phyloP scores from a whole-genome alignment of 2,888 invertebrate species.

The Gastracanthus pulcherrimus region DNA sequence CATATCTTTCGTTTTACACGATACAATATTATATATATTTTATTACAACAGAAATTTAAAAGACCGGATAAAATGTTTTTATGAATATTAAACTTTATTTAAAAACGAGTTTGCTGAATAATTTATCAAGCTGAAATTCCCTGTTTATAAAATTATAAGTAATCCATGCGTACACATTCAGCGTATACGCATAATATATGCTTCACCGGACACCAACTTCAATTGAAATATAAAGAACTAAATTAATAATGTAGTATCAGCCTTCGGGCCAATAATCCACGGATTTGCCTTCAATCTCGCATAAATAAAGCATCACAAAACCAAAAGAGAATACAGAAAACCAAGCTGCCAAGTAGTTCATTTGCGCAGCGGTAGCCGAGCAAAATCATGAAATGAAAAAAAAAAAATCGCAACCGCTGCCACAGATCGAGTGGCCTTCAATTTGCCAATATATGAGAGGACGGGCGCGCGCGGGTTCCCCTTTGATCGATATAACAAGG shows the following conservation, averaged over 20 bases:
- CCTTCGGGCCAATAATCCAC: too few species aligned
- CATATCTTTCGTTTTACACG: too few species aligned
- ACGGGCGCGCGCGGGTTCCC: neutral
- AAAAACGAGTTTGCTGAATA: neutral
- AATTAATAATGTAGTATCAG: too few species aligned
- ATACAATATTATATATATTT: too few species aligned
- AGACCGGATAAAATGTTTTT: neutral
- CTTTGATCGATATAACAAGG: constrained; percentile 36
- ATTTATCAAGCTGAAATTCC: neutral
- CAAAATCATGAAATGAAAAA: neutral
- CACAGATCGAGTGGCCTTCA: constrained; percentile 1
- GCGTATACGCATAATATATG: too few species aligned
- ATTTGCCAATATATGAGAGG: constrained; percentile 9
- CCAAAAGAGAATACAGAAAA: too few species aligned
- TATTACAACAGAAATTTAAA: too few species aligned
- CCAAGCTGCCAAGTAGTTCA: too few species aligned
- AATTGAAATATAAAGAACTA: too few species aligned
- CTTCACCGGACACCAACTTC: too few species aligned
- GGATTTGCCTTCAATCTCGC: neutral
- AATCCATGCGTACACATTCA: neutral
- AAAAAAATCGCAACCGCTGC: neutral
- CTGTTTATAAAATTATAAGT: neutral
- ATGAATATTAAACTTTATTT: neutral
- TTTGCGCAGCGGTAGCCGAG: neutral
- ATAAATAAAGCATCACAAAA: too few species aligned